These are phyloP conservation scores for Harpalus rubripes DNA, from an alignment of 2,888 invertebrate species.

Conservation along the genomic window DNA sequence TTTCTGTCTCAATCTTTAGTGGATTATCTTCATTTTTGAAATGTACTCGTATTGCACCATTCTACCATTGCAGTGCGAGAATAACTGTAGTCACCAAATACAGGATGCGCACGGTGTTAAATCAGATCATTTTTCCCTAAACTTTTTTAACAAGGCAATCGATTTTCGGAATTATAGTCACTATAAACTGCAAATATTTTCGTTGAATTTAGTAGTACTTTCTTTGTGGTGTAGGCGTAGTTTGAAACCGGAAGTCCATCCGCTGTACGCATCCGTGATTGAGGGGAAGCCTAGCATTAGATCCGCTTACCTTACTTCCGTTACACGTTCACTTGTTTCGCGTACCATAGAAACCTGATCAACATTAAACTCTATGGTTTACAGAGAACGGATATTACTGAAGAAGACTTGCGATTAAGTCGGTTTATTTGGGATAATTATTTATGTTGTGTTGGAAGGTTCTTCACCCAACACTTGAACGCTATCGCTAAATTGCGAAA, in stretches of 20 bases:
- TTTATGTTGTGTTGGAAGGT: neutral
- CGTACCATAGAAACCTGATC: neutral
- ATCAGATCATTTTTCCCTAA: too few species aligned
- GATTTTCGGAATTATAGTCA: too few species aligned
- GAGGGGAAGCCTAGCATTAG: conserved; percentile 14
- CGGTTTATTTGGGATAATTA: neutral
- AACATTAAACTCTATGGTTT: neutral
- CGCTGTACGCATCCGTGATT: conserved; percentile 16
- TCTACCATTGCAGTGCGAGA: too few species aligned
- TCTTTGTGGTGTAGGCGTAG: neutral
- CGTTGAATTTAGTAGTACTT: too few species aligned
- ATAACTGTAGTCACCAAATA: too few species aligned
- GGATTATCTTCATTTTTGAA: too few species aligned
- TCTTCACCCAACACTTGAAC: neutral
- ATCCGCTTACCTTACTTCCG: conserved; percentile 28
- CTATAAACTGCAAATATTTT: too few species aligned
- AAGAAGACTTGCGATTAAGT: neutral
- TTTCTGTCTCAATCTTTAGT: too few species aligned
- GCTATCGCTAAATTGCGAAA: conserved; percentile 5
- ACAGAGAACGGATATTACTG: neutral
- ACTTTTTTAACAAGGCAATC: too few species aligned
- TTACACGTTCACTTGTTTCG: conserved; percentile 14
- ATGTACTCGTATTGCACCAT: too few species aligned
- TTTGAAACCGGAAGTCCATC: conserved; percentile 4
- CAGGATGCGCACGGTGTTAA: too few species aligned